phyloP scores from a whole-genome alignment of 2,888 invertebrate genomes.

The Unio pictorum region DNA sequence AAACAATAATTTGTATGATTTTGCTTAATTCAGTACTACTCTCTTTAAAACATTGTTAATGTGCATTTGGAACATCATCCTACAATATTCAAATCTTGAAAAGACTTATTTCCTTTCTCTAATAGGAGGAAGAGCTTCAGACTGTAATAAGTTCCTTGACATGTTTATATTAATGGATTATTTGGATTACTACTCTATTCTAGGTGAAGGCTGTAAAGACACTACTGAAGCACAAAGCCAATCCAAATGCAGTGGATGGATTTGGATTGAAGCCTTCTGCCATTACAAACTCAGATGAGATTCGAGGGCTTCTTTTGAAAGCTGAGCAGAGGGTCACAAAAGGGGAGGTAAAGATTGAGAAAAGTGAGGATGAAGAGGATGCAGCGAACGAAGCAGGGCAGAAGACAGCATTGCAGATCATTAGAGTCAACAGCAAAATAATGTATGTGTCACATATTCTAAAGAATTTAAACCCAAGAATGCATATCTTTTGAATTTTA shows the following conservation, averaged over 20 bases:
- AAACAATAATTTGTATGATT: too few relatives aligned
- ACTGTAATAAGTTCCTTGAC: not conserved
- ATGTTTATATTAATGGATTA: not conserved
- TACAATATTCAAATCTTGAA: too few relatives aligned
- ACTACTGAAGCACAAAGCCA: slow-evolving; percentile 46
- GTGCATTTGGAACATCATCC: too few relatives aligned
- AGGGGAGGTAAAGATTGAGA: slow-evolving; percentile 16
- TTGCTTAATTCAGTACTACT: too few relatives aligned
- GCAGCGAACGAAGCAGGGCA: slow-evolving; percentile 24
- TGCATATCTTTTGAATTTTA: too few relatives aligned
- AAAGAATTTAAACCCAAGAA: too few relatives aligned
- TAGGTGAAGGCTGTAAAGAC: slow-evolving; percentile 44
- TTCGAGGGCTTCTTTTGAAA: slow-evolving; percentile 40
- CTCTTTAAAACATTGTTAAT: too few relatives aligned
- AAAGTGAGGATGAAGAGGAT: slow-evolving; percentile 25
- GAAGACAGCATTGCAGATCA: slow-evolving; percentile 10
- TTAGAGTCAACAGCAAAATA: slow-evolving; percentile 49
- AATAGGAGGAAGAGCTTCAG: not conserved
- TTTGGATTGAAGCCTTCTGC: slow-evolving; percentile 40
- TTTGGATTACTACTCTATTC: slow-evolving; percentile 7
- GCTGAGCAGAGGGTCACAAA: slow-evolving; percentile 30
- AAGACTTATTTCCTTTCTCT: too few relatives aligned
- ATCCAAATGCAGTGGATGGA: slow-evolving; percentile 31
- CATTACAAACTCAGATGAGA: slow-evolving; percentile 44
- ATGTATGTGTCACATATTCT: slow-evolving; percentile 40